Evolutionary conservation across 1,140 invertebrate species (phyloP), one percentile per base, ranked within the genome.

Genomic region (Trypoxylus dichotomus): DNA sequence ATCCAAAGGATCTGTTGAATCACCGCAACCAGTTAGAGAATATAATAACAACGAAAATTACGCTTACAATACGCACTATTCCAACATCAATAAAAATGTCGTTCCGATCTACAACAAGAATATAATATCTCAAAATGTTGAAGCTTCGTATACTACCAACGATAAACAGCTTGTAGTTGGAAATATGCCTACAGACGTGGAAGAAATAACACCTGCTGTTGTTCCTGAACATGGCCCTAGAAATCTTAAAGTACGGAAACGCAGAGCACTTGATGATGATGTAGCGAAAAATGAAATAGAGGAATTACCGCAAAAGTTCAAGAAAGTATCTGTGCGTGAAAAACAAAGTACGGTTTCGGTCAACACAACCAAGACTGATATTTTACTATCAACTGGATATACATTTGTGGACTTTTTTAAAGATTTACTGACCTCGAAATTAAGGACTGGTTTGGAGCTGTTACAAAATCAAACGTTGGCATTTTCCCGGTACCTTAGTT

Each of bases 171-270:
- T 90, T 82, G 89, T 90, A 1, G 89, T 90, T n/a, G 89, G 89
- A 10, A 89, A 87, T 82, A 84, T 89, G 63, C 88, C 88, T 13
- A 88, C 89, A 81, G 88, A 89, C 54, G 82, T 86, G 37, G 87
- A 89, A 76, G 86, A 88, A 68, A 87, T 86, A 60, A 90, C 89
- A 10, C 89, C 90, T 1, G 88, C 87, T 21, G 86, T 88, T 24
- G 89, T 91, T 24, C 90, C 89, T 10, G 90, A 91, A 83, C 89
- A 91, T 83, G 90, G 90, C 6, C 90, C 90, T 2, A 85, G 90
- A 82, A 89, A 86, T 79, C 81, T 87, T 19, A 86, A 87, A 77
- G 85, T 82, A 79, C 82, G 83, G 13, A 84, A 85, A 81, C 81
- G 80, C 60, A 63, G 76, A 79, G 47, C 79, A 77, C 2, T 32